Base-by-base conservation (phyloP, 2,888 invertebrate genomes). In the Nomada fucata region DNA sequence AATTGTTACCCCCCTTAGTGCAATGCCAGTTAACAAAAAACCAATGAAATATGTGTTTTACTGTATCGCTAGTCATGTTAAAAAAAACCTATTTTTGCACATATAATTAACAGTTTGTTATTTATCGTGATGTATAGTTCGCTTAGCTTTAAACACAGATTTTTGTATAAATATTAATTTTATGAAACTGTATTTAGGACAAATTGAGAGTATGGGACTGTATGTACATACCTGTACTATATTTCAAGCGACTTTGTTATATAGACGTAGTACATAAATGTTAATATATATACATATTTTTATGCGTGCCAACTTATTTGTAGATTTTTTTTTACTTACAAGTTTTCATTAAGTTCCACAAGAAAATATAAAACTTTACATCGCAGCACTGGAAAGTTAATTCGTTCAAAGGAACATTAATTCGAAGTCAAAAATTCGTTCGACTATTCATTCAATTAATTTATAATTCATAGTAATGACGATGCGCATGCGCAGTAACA, bases 1-100 rank as follows among this genome's bases (percentile, higher is more conserved):
- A 86, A 73, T 72, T 86, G 72, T 61, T 88, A 75, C 74, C 86
- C 64, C 77, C 90, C 50, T 85, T 90, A 61, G 88, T 91, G 63
- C 90, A 90, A 74, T 91, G 89, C 67, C 90, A 91, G 71, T 82
- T 91, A 42, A 90, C 91, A 20, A 90, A 89, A 67, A 92, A 92
- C 79, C 91, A 91, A 85, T 92, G 86, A 91, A 86, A 44, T 36
- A 64, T 23, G 60, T 77, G 74, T 79, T 82, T 79, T 73, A 50
- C 73, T 75, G 68, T 61, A 65, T 81, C 79, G 76, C 88, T 89
- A 89, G 88, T 89, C 88, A 89, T 71, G 65, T 72, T 64, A 60
- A 52, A 65, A 63, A 59, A 76, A 79, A 78, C 68, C 53, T 85
- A 81, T 83, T 73, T 79, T 83, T 64, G 68, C 71, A 79, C 70